Evolutionary conservation across 1,140 invertebrate species (phyloP), one percentile per base, ranked within the genome.

Genomic region (Drosophila repletoides): DNA sequence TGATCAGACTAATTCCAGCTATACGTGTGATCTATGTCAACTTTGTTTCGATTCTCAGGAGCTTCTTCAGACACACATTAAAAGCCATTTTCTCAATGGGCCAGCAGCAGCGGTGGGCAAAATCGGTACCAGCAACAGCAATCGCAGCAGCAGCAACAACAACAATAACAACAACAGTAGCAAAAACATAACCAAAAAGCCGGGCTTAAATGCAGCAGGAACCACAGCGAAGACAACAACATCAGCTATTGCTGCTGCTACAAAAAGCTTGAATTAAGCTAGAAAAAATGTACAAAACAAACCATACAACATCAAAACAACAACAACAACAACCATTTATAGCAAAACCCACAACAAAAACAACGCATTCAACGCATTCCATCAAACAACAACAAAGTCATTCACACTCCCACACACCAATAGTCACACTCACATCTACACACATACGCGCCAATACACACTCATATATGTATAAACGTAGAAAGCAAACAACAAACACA

Each of bases 21-120:
- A 69, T 71, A 79, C 86, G 40, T 90, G 89, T 73, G 89, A 89
- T 80, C 75, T 90, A 61, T 90, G 89, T 79, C 89, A 90, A 72
- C 73, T 89, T 68, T 89, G 73, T 76, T 90, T 90, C 40, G 84
- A 90, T 65, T 83, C 88, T 34, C 84, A 89, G 66, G 87, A 86
- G 63, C 73, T 83, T 24, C 74, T 90, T 48, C 88, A 88, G 64
- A 76, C 70, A 48, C 89, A 90, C 74, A 89, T 90, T 55, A 90
- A 89, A 71, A 80, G 69, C 43, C 89, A 90, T 76, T 89, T 90
- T 12, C 74, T 89, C 14, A 90, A 90, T 72, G 89, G 77, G 1
- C 89, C 89, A 38, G 56, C 31, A 10, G 1, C 19, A 31, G 2
- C 21, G 14, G 15, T 31, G n/a, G 5, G 19, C 29, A 7, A 19